Base-by-base conservation (phyloP, 2,888 invertebrate species). In the Callyntrura sp. region DNA sequence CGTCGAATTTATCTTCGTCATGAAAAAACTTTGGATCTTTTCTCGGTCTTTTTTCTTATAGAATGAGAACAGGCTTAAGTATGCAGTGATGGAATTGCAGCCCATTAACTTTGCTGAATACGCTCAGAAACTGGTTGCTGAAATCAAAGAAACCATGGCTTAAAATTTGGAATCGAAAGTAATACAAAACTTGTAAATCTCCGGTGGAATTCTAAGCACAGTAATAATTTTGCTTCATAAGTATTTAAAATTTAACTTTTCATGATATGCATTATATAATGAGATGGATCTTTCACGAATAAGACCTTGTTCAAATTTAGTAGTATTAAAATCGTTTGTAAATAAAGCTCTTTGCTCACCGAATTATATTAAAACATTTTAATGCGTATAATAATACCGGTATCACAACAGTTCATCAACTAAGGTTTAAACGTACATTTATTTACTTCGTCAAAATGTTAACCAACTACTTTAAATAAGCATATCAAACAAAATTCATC, bases 51-150 rank as follows among this genome's bases (percentile, higher is more conserved):
- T 84, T 17, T 88, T 76, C 57, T 79, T 85, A 28, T 95, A 98
- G 97, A 98, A 98, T 94, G 98, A 98, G 94, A 96, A 95, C 51
- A 96, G 98, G 65, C 95, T 98, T 92, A 98, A 97, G 95, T 96
- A 97, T 0, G 96, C 96, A 0, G 96, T 97, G 12, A 95, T 97
- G 93, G 96, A 95, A 83, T 96, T 97, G 0, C 95, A 96, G 12
- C 96, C 97, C 0, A 94, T 98, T 0, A 97, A 98, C 94, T 96
- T 96, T 94, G 96, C 96, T 92, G 97, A 97, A 48, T 97, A 97
- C 89, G 97, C 97, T 93, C 95, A 96, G 45, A 95, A 96, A 94
- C 95, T 98, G 81, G 94, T 97, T 23, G 95, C 96, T 85, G 96
- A 97, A 94, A 96, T 98, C 85, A 96, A 96, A 93, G 95, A 96